Evolutionary conservation across 1,140 invertebrate species (phyloP).

Genomic region (Pseudomyrmex cubaensis): DNA sequence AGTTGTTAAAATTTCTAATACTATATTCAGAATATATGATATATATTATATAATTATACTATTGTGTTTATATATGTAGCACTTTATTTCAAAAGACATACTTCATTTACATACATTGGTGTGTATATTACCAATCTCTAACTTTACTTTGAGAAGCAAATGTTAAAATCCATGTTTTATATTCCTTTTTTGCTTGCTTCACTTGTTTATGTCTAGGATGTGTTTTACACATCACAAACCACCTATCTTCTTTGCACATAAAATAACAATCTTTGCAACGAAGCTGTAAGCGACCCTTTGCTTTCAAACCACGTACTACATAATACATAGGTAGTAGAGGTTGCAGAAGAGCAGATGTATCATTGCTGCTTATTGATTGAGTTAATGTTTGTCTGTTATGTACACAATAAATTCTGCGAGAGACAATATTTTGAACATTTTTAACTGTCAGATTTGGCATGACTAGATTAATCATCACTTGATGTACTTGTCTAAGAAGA

Average conservation of each 20-base stretch:
- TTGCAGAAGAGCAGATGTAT: constrained; percentile 29
- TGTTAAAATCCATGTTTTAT: constrained; percentile 88
- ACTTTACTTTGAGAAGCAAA: constrained; percentile 88
- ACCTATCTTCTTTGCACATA: constrained; percentile 88
- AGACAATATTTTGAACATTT: background rate
- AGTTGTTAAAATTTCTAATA: background rate
- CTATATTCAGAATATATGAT: background rate
- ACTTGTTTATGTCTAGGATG: constrained; percentile 93
- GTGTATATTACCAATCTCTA: constrained; percentile 85
- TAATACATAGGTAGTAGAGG: constrained; percentile 48
- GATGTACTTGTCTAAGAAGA: constrained; percentile 27
- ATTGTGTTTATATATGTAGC: background rate
- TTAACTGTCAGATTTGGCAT: constrained; percentile 2
- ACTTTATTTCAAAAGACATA: background rate
- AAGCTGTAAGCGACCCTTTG: constrained; percentile 86
- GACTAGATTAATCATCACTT: constrained; percentile 1
- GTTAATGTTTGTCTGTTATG: constrained; percentile 18
- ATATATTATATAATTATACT: background rate
- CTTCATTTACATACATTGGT: background rate
- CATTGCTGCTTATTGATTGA: background rate
- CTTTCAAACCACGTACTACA: constrained; percentile 86
- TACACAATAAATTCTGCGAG: constrained; percentile 14
- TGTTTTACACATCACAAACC: constrained; percentile 91
- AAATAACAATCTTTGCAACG: constrained; percentile 93
- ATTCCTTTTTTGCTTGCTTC: constrained; percentile 87